Evolutionary conservation across 2,797 vertebrate species (phyloP), one percentile per base, ranked within the genome.

Genomic region (Phoeniculus purpureus): DNA sequence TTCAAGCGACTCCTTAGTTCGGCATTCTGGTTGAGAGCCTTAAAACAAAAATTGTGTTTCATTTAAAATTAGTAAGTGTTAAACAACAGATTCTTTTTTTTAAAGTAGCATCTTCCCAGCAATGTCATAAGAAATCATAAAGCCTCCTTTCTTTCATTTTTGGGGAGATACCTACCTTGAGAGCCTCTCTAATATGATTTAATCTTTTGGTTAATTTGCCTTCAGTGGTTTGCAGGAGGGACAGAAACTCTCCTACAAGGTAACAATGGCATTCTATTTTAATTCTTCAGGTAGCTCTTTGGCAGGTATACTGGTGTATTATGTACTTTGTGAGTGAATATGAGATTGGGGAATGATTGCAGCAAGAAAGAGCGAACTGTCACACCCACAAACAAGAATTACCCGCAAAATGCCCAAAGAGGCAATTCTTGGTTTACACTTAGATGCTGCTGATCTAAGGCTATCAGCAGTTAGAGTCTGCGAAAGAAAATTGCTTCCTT

Each of bases 21-120:
- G 96, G 98, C 98, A 89, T 99, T 99, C 98, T 99, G 99, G 97
- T 98, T 98, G 97, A 99, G 96, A 87, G 99, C 99, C 99, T 99
- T 97, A 96, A 97, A 97, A 96, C 87, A 97, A 96, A 97, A 97
- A 97, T 88, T 65, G 27, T 43, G 95, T 96, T 96, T 97, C 95
- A 97, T 93, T 97, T 96, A 90, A 95, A 96, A 95, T 95, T 94
- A 85, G 92, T 77, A 94, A 84, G 47, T 31, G 86, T 75, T 88
- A 79, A 70, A 48, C 48, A 48, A 20, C 48, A 48, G 22, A 48
- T 21, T 40, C 18, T 20, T 48, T 48, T 48, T 22, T 48, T 21
- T 61, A 62, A 74, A 34, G 15, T 40, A 40, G 15, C 10, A 87
- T 68, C 25, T 83, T 80, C 32, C 29, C 37, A 89, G 51, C 15